phyloP scores from a whole-genome alignment of 2,797 vertebrate species.

The Helarctos malayanus region DNA sequence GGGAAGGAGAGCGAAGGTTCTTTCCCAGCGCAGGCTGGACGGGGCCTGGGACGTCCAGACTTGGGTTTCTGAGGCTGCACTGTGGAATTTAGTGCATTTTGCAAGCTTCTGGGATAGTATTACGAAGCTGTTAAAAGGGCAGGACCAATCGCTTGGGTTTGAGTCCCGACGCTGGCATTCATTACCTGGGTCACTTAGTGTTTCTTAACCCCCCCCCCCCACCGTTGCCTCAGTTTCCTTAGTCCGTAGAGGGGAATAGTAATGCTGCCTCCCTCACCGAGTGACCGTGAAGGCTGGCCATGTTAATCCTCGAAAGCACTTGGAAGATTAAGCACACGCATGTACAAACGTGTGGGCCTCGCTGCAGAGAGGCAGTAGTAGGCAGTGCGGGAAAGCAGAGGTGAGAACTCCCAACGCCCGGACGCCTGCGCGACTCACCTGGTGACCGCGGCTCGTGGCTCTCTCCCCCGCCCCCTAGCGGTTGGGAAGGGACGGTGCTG shows the following conservation, averaged over 20 bases:
- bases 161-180: neutral
- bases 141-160: fast-evolving
- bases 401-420: neutral
- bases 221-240: neutral
- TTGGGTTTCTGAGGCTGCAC: neutral
- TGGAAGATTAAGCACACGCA: fast-evolving
- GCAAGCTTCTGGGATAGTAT: fast-evolving
- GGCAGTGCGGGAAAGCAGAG: fast-evolving
- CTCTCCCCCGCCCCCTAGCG: fast-evolving
- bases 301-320: fast-evolving
- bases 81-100: neutral
- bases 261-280: fast-evolving
- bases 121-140: neutral
- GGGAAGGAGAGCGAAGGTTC: no score
- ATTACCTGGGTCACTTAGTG: neutral
- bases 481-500: neutral
- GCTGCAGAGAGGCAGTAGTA: fast-evolving
- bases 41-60: neutral
- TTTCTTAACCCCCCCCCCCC: neutral
- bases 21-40: neutral
- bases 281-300: neutral
- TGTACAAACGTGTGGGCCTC: no score
- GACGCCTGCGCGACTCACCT: fast-evolving
- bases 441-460: neutral
- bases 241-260: fast-evolving